Base-by-base conservation (phyloP, 2,888 invertebrate species). In the Hypolimnas misippus region DNA sequence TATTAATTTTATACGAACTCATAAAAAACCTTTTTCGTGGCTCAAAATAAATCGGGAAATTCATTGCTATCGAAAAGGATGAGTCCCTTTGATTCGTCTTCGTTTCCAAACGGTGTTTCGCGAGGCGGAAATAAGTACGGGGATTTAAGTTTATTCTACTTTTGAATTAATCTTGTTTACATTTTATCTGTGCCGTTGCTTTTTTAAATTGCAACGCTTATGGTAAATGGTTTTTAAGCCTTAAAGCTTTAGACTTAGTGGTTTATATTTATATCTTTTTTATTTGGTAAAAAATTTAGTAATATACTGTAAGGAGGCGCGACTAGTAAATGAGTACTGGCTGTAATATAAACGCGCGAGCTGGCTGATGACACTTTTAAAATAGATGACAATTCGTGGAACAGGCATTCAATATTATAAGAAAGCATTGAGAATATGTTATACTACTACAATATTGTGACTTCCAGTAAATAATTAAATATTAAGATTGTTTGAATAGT, bases 1-100 rank as follows among this genome's bases (percentile, higher is more conserved):
- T 17, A 44, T 12, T 21, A 21, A 19, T 21, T 19, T n/a, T 8
- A 38, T 42, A 33, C 29, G 25, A 14, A 3, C 31, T 21, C 35
- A 3, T 25, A 25, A 4, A 63, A 4, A 31, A 19, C 8, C 8
- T 3, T 40, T 71, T 70, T 75, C 33, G 51, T 74, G 73, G 82
- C 83, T 71, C 35, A 17, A 64, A 21, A 4, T 58, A 71, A 72
- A 71, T 74, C 78, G 77, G 76, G 76, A 83, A 84, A 86, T 86
- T 83, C 84, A 86, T 85, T 83, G 82, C 81, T 71, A 84, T 82
- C 74, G 83, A 79, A 77, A 73, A 77, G 79, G 77, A 83, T 79
- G 76, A 80, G 83, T 86, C 78, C 81, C 76, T 78, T 81, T 77
- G 81, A 82, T 82, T 82, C 81, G 79, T 79, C 74, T 76, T 73